Evolutionary conservation across 2,113 vertebrate species (phyloP), one percentile per base, ranked within the genome.

Genomic region (Aptenodytes patagonicus): DNA sequence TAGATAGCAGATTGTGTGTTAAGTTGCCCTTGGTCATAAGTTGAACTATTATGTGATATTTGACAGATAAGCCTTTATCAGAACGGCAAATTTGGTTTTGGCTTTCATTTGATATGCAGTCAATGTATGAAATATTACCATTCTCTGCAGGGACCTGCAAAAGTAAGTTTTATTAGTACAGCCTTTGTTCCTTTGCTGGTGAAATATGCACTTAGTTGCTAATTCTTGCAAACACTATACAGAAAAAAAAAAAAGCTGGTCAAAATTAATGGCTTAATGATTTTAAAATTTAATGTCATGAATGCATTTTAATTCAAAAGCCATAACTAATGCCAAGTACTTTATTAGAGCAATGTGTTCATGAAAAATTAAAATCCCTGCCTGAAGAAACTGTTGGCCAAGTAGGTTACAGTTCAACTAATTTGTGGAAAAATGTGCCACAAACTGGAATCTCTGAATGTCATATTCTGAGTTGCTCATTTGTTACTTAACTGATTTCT

Each of bases 291-390:
- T 96, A 96, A 97, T 97, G 86, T 89, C 84, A 92, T 93, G 54
- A 97, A 94, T 83, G 97, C 94, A 88, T 97, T 98, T 98, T 97
- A 97, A 97, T 98, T 97, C 93, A 96, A 89, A 96, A 97, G 92
- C 97, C 97, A 93, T 95, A 98, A 97, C 77, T 92, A 96, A 97
- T 95, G 90, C 81, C 94, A 97, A 83, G 71, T 96, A 95, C 64
- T 96, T 97, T 97, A 93, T 98, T 97, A 97, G 97, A 96, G 82
- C 70, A 94, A 60, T 93, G 95, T 72, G 77, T 95, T 96, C 95
- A 95, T 94, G 89, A 92, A 96, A 92, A 94, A 92, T 96, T 97
- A 78, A 95, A 90, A 87, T 71, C 55, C 44, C 82, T 88, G 83
- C 80, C 79, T 96, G 84, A 94, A 95, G 95, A 96, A 97, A 73